Evolutionary conservation across 2,113 vertebrate genomes (phyloP), one percentile per base, ranked within the genome.

Genomic region (Gobiocypris rarus): DNA sequence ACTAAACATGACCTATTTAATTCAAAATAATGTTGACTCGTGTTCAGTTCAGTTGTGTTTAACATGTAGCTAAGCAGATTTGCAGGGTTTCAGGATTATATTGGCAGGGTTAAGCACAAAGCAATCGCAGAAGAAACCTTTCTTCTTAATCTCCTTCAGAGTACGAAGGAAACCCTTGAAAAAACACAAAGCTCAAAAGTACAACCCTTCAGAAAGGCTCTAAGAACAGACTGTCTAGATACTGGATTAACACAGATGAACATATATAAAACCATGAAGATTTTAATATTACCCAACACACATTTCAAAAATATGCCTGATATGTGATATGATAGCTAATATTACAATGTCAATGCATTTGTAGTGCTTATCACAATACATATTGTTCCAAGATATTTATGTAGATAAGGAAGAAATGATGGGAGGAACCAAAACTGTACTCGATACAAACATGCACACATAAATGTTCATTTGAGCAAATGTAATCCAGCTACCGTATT

Each of bases 11-110:
- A 50, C 45, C 45, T 8, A 74, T 17, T 74, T 28, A 11, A 48
- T 26, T 17, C 48, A 48, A 26, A 28, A 15, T 3, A 9, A 28
- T 50, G 24, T 45, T 28, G 45, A 52, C 73, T 75, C 45, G 0
- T n/a, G 69, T 9, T 15, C 22, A 14, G 17, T 24, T 45, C 41
- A 15, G 41, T 75, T n/a, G 74, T 43, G 34, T 58, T 43, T 4
- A 41, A 59, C 75, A 14, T 24, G 34, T 26, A 41, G 54, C 13
- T 4, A 59, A 77, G 75, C 54, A 59, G 75, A 56, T 77, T 77
- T 75, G 74, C 17, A 22, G 26, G 74, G 28, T 75, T 77, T 43
- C 41, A n/a, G 75, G 34, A 59, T 77, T 77, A 59, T 77, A 77
- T 24, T 59, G 52, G 31, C 74, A 75, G 50, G 69, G 69, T 41